Evolutionary conservation across 2,888 invertebrate species (phyloP), one percentile per base, ranked within the genome.

Genomic region (Epiblema foenella): DNA sequence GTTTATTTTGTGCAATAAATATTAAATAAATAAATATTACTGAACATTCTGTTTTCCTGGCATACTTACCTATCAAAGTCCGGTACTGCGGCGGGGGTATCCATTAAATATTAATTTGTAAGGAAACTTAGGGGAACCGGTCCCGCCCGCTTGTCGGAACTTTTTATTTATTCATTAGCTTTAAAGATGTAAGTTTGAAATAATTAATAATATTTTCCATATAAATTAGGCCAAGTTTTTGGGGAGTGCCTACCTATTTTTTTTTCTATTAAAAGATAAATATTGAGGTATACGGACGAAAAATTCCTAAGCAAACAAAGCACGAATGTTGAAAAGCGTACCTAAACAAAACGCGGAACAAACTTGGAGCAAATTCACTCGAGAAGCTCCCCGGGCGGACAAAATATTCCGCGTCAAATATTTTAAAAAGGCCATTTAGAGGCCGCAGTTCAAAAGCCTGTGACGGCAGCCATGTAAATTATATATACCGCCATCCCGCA

Each of bases 391-490:
- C n/a, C 11, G 51, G 37, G 60, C 68, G 54, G 62, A 56, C 62
- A 33, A 67, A 67, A 71, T 67, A 56, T 57, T 67, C 71, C 56
- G 57, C 67, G 62, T 51, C 62, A 67, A 71, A 71, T 71, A 71
- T 71, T 71, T 71, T 71, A 71, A 71, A 71, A 67, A 71, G 71
- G 71, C 62, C 51, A 71, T 71, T 71, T 71, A 67, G 66, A 71
- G 62, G 71, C 67, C 71, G 71, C 71, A 56, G 66, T 54, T 71
- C 66, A 67, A 66, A 71, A 71, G 71, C 62, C 70, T 57, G 71
- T 67, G 71, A 71, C 66, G 62, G 60, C 65, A 66, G 57, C 18
- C 66, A 67, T 71, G 67, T 67, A 71, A 71, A 71, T 71, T 67
- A 71, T 71, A 71, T 71, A 71, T 51, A 67, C 66, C 52, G 69